phyloP scores from a whole-genome alignment of 2,113 vertebrate species.

The Ptilonorhynchus violaceus region DNA sequence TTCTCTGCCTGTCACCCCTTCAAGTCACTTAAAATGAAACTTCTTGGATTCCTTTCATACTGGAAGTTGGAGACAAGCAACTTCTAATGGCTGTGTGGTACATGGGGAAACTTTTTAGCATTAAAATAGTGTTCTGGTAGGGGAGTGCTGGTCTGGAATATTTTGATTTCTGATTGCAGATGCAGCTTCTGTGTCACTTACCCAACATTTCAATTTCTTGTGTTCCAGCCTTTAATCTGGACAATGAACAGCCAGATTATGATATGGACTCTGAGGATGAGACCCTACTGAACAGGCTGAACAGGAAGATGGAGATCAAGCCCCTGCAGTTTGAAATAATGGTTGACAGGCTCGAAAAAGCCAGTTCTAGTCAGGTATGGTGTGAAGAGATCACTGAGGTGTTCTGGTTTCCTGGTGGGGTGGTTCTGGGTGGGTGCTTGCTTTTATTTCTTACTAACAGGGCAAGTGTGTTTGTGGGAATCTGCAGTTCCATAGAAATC shows the following conservation, averaged over 20 bases:
- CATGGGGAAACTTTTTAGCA: neutral
- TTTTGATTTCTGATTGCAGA: neutral
- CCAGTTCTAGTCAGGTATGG: slow-evolving; percentile 90
- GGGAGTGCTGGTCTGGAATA: neutral
- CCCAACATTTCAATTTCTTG: neutral
- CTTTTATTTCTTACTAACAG: neutral
- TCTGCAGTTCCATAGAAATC: neutral
- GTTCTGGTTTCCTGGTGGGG: neutral
- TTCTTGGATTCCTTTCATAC: accelerated
- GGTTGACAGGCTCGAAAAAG: slow-evolving; percentile 93
- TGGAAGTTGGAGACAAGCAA: neutral
- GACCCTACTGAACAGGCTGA: slow-evolving; percentile 87
- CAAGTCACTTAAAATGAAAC: neutral
- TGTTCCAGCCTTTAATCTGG: slow-evolving; percentile 85
- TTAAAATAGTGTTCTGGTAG: neutral
- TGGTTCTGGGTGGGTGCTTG: neutral
- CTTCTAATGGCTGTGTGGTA: neutral
- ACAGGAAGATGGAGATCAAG: slow-evolving; percentile 92
- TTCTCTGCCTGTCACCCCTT: neutral
- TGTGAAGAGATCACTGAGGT: neutral
- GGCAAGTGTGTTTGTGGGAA: neutral
- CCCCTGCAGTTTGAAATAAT: slow-evolving; percentile 92
- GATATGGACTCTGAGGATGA: slow-evolving; percentile 97
- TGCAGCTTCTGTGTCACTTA: neutral
- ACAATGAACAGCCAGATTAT: slow-evolving; percentile 91